These are phyloP conservation scores for Callorhinus ursinus DNA, from an alignment of 2,113 vertebrate genomes.

Conservation along the genomic window DNA sequence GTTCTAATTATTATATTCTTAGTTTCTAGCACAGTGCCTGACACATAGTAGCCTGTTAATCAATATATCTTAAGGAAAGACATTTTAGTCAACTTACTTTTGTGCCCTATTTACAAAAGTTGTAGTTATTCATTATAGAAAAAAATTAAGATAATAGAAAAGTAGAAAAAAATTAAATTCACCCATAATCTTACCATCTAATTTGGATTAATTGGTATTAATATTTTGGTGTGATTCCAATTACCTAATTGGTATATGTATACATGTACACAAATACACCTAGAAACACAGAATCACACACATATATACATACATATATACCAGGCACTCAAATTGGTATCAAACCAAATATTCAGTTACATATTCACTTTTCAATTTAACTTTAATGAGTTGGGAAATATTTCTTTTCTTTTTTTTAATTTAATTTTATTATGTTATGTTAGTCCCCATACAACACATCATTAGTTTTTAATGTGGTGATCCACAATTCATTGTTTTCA, in stretches of 20 bases:
- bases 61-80: background rate
- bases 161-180: background rate
- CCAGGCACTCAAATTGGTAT: background rate
- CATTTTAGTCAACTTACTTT: background rate
- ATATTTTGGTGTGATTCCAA: slow-evolving; percentile 10
- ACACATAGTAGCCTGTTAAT: background rate
- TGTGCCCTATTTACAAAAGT: background rate
- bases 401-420: too few relatives aligned
- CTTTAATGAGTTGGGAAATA: background rate
- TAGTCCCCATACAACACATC: too few relatives aligned
- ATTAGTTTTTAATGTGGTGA: too few relatives aligned
- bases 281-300: background rate
- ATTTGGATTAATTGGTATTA: background rate
- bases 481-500: too few relatives aligned
- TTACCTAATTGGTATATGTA: background rate
- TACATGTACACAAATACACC: background rate
- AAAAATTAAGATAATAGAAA: background rate
- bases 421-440: too few relatives aligned
- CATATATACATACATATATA: background rate
- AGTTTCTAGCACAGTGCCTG: background rate
- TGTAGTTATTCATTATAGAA: background rate
- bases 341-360: background rate
- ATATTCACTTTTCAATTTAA: background rate
- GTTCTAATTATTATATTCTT: background rate
- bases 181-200: background rate